phyloP scores from a whole-genome alignment of 2,888 invertebrate genomes.

The Ptychoptera albimana region DNA sequence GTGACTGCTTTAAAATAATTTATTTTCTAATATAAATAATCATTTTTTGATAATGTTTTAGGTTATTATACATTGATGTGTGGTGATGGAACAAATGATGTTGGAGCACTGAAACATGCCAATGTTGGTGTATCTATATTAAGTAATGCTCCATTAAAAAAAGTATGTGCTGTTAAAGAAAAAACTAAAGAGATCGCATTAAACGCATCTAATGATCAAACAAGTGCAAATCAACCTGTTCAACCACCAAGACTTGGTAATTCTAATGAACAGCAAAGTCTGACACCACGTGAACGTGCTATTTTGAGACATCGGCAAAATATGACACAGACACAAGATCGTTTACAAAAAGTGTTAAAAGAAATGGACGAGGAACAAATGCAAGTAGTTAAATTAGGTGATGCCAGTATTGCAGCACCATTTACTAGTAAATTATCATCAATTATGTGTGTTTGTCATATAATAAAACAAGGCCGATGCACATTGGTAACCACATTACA shows the following conservation, averaged over 20 bases:
- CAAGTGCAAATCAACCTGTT: neutral
- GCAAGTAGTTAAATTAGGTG: constrained; percentile 87
- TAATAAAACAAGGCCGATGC: constrained; percentile 98
- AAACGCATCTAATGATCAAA: neutral
- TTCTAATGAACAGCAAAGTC: constrained; percentile 13
- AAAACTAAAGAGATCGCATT: constrained; percentile 11
- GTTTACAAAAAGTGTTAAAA: constrained; percentile 42
- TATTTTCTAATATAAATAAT: neutral
- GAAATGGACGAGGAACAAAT: constrained; percentile 79
- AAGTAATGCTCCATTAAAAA: constrained; percentile 58
- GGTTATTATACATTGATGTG: constrained; percentile 95
- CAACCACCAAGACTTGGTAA: constrained; percentile 1
- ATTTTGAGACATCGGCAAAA: constrained; percentile 23
- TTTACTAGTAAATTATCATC: constrained; percentile 96
- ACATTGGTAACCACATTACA: constrained; percentile 97
- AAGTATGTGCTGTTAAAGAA: constrained; percentile 17
- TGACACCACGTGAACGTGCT: constrained; percentile 23
- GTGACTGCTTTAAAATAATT: neutral
- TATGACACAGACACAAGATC: constrained; percentile 21
- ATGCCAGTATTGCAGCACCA: constrained; percentile 97
- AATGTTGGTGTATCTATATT: constrained; percentile 89
- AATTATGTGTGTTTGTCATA: constrained; percentile 91
- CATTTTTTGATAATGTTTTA: neutral
- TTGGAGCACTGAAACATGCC: constrained; percentile 96
- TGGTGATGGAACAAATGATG: constrained; percentile 99